Evolutionary conservation across 2,797 vertebrate species (phyloP), one percentile per base, ranked within the genome.

Genomic region (Betta splendens): DNA sequence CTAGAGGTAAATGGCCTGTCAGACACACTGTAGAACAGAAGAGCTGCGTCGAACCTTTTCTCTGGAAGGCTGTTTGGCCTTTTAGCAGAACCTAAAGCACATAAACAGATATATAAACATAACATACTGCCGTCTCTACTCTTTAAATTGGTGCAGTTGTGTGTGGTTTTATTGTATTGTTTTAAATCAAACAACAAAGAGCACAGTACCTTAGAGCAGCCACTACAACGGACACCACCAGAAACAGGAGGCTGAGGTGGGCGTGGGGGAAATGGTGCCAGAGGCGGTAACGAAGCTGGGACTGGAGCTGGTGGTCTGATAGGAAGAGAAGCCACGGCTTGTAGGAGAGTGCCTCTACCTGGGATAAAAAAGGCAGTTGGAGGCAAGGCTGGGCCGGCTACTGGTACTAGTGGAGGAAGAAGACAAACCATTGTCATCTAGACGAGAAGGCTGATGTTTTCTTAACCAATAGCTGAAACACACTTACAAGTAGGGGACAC

Each of bases 11-110:
- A 75, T 91, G 90, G 11, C 96, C 96, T 29, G 96, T 99, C 80
- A 99, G 93, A 89, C 98, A 99, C 78, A 98, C 89, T 3, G 98
- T 98, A 68, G 98, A 99, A 89, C 98, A 99, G 92, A 99, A 99
- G 22, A 99, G 96, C 89, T 99, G 98, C 9, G 96, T 96, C 1
- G 97, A 98, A 32, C 97, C 97, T 91, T 99, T 99, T 79, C 96
- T 94, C 83, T 99, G 97, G 88, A 98, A 99, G 2, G 97, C 98
- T 0, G 97, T 99, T 88, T 99, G 97, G 32, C 98, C 98, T 88
- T 98, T 98, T 74, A 98, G 93, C 43, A 91, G 77, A 59, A 91
- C 77, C 88, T 90, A n/a, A 5, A 67, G 22, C 2, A n/a, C n/a
- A n/a, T n/a, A n/a, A n/a, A n/a, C n/a, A 21, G 35, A 22, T 22